Conservation (phyloP, 2,113 vertebrate species). For the Puffinus mauretanicus region DNA sequence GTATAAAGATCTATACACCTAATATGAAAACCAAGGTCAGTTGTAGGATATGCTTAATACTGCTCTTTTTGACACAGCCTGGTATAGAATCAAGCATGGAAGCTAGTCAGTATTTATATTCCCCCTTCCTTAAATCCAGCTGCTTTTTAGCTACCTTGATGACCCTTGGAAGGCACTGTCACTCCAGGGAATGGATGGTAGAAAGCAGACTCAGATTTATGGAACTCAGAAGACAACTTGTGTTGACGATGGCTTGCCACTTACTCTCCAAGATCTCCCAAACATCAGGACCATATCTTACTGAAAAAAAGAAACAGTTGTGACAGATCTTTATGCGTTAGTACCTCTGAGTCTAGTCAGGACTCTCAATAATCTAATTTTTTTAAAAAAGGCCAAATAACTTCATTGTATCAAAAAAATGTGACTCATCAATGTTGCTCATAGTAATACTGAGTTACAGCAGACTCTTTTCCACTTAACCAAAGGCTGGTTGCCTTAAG, state of each 20-base stretch:
- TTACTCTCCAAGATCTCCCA: background rate
- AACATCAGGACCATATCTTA: background rate
- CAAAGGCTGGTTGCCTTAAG: background rate
- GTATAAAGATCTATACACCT: background rate
- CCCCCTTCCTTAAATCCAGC: background rate
- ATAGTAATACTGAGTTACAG: background rate
- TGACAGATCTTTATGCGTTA: rapidly evolving
- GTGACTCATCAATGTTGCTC: rapidly evolving
- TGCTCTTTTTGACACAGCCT: background rate
- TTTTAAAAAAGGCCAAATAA: background rate
- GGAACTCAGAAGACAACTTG: background rate
- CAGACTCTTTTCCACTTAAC: background rate
- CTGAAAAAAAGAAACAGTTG: background rate
- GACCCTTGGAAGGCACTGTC: background rate
- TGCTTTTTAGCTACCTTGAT: background rate
- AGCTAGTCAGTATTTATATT: background rate
- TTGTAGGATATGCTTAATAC: background rate
- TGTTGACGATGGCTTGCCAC: background rate
- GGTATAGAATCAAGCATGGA: background rate
- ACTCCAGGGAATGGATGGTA: background rate
- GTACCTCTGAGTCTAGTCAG: background rate
- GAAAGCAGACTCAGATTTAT: background rate
- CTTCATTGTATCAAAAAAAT: background rate
- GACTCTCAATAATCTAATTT: background rate
- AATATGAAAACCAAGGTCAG: background rate